Evolutionary conservation across 2,113 vertebrate species (phyloP).

Genomic region (Mixornis gularis): DNA sequence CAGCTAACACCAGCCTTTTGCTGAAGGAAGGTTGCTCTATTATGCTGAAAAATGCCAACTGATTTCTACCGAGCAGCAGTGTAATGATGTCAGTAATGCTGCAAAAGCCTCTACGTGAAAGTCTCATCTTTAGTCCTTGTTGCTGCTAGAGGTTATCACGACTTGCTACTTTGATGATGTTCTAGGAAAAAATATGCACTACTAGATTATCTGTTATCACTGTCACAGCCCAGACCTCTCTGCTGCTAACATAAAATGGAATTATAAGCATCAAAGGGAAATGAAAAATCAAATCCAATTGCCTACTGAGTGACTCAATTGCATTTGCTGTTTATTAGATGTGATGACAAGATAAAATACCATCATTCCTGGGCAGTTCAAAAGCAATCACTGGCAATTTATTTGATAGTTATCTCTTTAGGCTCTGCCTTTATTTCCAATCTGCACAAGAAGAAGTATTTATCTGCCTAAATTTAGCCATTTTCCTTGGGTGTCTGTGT

Average conservation of each 20-base stretch:
- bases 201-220: neutral
- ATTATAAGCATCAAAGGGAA: conserved; percentile 20
- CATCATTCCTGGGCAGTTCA: neutral
- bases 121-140: neutral
- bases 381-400: conserved; percentile 15
- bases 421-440: neutral
- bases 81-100: neutral
- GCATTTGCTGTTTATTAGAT: conserved; percentile 34
- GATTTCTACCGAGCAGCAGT: neutral
- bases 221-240: neutral
- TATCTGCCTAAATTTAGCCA: conserved; percentile 5
- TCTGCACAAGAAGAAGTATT: neutral
- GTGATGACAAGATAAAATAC: conserved; percentile 25
- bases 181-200: neutral
- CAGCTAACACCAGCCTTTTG: neutral
- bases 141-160: conserved; percentile 1
- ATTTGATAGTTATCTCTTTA: neutral
- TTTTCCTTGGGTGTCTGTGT: conserved; percentile 10
- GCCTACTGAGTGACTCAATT: conserved; percentile 9
- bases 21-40: neutral
- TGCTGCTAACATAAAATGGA: neutral
- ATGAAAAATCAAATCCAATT: conserved; percentile 38
- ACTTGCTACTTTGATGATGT: neutral
- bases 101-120: neutral
- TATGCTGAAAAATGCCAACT: neutral